Percentiles rank a stretch among this genome's conserved stretches.
Conservation (phyloP, 1,140 invertebrate species). For the Mesaphorura yosii region DNA sequence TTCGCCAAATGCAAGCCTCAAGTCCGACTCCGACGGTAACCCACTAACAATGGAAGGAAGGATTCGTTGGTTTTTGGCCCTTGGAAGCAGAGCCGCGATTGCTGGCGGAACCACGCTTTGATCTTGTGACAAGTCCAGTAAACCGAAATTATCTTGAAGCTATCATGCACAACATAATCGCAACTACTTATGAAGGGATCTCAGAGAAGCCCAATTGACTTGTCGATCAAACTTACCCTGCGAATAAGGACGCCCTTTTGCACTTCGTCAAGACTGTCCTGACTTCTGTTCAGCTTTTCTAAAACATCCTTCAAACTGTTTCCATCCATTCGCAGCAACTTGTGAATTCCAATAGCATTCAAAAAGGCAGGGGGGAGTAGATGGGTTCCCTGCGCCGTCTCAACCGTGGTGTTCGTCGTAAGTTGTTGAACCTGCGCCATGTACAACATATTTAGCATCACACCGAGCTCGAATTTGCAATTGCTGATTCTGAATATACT, state of each 20-base stretch:
- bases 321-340: constrained; percentile 12
- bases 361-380: constrained; percentile 21
- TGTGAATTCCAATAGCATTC: constrained; percentile 23
- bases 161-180: background rate
- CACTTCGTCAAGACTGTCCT: constrained; percentile 23
- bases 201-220: background rate
- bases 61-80: constrained; percentile 7
- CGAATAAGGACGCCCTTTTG: constrained; percentile 25
- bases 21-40: constrained; percentile 23
- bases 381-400: constrained; percentile 2
- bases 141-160: background rate
- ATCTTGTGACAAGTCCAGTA: constrained; percentile 4
- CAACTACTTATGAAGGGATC: background rate
- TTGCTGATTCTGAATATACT: background rate
- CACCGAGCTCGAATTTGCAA: background rate
- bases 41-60: constrained; percentile 23
- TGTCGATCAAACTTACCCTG: constrained; percentile 10
- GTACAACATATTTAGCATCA: background rate
- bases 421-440: constrained; percentile 17
- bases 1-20: constrained; percentile 17
- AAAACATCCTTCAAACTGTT: constrained; percentile 13
- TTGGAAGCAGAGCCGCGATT: constrained; percentile 9
- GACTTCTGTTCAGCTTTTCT: constrained; percentile 19
- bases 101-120: constrained; percentile 16
- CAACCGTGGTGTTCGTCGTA: constrained; percentile 13